These are phyloP conservation scores for Brachypteracias leptosomus DNA, from an alignment of 2,113 vertebrate genomes.

Conservation along the genomic window DNA sequence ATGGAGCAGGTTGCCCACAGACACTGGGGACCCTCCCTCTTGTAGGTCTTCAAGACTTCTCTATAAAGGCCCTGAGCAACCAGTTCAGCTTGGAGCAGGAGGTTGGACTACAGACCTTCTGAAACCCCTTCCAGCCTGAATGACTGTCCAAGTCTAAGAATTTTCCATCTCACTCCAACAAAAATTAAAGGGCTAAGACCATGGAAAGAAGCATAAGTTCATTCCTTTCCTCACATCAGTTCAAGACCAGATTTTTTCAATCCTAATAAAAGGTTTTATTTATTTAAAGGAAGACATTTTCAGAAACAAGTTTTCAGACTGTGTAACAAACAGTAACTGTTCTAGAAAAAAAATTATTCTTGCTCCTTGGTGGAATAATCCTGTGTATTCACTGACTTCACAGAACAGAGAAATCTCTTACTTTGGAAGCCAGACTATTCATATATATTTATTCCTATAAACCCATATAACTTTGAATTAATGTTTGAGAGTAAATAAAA, in stretches of 20 bases:
- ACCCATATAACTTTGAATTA: background rate
- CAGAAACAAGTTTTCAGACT: background rate
- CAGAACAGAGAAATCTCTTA: background rate
- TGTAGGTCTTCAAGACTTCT: background rate
- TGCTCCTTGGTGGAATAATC: background rate
- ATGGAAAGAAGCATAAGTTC: background rate
- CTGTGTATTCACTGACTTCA: background rate
- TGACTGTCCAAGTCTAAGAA: background rate
- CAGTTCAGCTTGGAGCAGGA: background rate
- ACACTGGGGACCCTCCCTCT: background rate
- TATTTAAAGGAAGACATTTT: background rate
- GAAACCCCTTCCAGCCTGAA: background rate
- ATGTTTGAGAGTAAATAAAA: background rate
- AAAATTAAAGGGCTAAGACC: background rate
- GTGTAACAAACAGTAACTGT: background rate
- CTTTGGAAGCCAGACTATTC: background rate
- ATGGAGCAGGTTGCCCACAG: background rate
- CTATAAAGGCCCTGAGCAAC: background rate
- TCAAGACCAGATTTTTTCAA: background rate
- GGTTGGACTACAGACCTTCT: background rate
- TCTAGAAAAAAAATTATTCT: background rate
- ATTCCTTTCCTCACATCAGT: background rate
- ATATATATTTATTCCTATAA: background rate
- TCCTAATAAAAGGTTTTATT: background rate
- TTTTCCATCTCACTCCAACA: background rate